Evolutionary conservation across 2,888 invertebrate genomes (phyloP).

Genomic region (Mythimna loreyi): DNA sequence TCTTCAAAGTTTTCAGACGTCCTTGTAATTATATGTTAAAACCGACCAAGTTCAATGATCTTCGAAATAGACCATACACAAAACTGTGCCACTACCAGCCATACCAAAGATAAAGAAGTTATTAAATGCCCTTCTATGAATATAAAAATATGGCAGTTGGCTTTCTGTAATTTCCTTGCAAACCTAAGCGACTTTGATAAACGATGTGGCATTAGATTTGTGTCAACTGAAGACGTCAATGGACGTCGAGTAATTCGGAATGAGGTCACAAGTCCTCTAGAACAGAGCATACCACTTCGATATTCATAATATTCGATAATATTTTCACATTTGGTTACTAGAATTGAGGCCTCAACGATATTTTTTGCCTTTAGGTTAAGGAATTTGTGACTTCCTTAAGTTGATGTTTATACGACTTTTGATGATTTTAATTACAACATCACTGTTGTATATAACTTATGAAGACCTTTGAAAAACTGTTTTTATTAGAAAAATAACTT

Average conservation of each 20-base stretch:
- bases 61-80: conserved; percentile 3
- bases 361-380: conserved; percentile 8
- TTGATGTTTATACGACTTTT: too few relatives aligned
- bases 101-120: conserved; percentile 14
- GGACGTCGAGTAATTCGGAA: conserved; percentile 52
- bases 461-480: too few relatives aligned
- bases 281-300: conserved; percentile 32
- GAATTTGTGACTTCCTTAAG: background rate
- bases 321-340: conserved; percentile 7
- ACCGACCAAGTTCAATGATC: conserved; percentile 4
- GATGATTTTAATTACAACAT: too few relatives aligned
- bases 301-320: conserved; percentile 39
- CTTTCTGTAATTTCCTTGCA: conserved; percentile 57
- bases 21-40: background rate
- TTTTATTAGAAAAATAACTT: too few relatives aligned
- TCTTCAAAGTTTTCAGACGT: background rate
- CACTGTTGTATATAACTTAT: too few relatives aligned
- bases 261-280: conserved; percentile 48
- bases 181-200: conserved; percentile 57
- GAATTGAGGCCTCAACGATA: conserved; percentile 17
- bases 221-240: conserved; percentile 61
- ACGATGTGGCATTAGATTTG: conserved; percentile 56
- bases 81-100: background rate
- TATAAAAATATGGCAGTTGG: conserved; percentile 41
- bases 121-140: conserved; percentile 8